Evolutionary conservation across 2,797 vertebrate species (phyloP).

Genomic region (Anguilla pacifica): DNA sequence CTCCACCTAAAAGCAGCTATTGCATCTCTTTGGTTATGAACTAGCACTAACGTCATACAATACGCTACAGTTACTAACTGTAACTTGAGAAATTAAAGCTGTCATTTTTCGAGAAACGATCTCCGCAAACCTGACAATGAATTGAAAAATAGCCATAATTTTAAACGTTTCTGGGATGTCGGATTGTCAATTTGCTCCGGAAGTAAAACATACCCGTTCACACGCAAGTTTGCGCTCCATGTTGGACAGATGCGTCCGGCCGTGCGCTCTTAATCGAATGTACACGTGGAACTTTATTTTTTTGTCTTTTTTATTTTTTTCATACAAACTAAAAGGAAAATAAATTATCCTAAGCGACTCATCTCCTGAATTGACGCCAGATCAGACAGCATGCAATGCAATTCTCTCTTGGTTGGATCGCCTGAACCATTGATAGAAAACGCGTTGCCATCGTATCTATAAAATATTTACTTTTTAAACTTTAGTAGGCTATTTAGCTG

Average conservation of each 20-base stretch:
- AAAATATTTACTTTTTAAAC: neutral
- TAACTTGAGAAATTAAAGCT: neutral
- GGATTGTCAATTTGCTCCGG: conserved; percentile 19
- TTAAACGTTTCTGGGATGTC: neutral
- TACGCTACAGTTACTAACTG: too few species aligned
- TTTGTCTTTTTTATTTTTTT: neutral
- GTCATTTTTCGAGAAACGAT: neutral
- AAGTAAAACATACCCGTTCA: conserved; percentile 23
- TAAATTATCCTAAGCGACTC: neutral
- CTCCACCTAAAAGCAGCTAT: neutral
- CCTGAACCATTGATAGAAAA: neutral
- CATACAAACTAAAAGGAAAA: neutral
- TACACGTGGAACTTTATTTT: neutral
- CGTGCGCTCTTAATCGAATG: neutral
- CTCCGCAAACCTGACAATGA: neutral
- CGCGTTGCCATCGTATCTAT: neutral
- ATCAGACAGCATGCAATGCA: neutral
- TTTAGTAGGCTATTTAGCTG: neutral
- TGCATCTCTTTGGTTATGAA: neutral
- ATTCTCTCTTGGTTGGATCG: neutral
- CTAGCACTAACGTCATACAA: neutral
- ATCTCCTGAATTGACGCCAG: neutral
- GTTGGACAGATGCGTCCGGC: neutral
- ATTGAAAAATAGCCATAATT: neutral
- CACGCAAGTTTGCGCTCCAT: neutral